Evolutionary conservation across 2,797 vertebrate species (phyloP).

Genomic region (Darevskia mixta): DNA sequence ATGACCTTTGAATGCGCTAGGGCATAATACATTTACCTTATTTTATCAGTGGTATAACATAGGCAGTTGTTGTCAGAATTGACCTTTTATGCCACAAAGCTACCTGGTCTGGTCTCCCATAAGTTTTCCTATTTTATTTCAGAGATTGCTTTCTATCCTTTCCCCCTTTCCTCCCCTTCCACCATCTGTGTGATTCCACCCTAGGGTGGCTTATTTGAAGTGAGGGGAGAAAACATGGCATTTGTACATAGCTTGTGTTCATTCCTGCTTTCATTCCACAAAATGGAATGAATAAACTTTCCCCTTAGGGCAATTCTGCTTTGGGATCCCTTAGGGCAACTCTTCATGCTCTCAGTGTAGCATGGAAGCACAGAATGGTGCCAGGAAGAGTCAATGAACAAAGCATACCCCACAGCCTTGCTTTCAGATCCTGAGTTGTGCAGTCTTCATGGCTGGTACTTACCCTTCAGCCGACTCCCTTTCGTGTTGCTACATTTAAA

Average conservation of each 20-base stretch:
- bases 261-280: slow-evolving; percentile 8
- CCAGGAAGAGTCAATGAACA: neutral
- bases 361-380: neutral
- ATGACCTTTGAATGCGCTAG: neutral
- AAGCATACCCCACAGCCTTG: neutral
- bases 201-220: neutral
- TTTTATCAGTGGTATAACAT: neutral
- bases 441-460: neutral
- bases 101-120: neutral
- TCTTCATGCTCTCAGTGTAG: neutral
- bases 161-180: neutral
- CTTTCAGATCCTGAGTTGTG: neutral
- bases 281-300: slow-evolving; percentile 26
- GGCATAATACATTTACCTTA: neutral
- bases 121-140: neutral
- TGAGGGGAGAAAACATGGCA: neutral
- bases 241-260: neutral
- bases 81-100: neutral
- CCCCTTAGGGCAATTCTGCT: neutral
- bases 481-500: neutral
- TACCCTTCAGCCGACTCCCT: neutral
- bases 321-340: neutral
- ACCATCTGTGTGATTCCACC: neutral
- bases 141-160: neutral
- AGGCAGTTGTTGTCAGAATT: neutral